phyloP scores from a whole-genome alignment of 2,888 invertebrate genomes.

The Seira musarum region DNA sequence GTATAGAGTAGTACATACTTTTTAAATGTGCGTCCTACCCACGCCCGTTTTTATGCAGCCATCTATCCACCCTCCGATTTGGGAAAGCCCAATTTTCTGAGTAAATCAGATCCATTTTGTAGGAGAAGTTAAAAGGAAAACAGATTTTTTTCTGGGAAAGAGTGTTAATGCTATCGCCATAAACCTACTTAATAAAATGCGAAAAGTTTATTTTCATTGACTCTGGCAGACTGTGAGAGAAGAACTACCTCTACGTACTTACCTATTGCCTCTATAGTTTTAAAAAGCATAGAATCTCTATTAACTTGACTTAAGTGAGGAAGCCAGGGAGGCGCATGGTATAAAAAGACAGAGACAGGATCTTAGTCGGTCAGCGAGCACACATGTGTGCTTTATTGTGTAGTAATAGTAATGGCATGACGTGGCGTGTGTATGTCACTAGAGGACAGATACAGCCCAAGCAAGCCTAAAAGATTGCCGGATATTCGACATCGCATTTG shows the following conservation, averaged over 20 bases:
- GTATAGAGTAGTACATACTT: background rate
- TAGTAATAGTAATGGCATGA: too few relatives aligned
- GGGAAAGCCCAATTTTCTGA: constrained; percentile 18
- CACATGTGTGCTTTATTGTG: background rate
- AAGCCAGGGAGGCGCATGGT: background rate
- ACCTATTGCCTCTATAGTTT: background rate
- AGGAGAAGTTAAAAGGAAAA: constrained; percentile 4
- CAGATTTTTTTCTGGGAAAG: constrained; percentile 10
- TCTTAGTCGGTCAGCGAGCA: background rate
- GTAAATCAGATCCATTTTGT: constrained; percentile 1
- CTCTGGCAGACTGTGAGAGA: background rate
- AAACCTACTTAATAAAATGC: constrained; percentile 9
- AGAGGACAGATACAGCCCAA: constrained; percentile 5
- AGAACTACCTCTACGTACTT: background rate
- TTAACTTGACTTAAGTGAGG: too few relatives aligned
- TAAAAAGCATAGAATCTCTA: background rate
- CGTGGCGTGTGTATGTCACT: constrained; percentile 1
- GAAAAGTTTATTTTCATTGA: constrained; percentile 15
- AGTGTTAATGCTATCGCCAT: constrained; percentile 10
- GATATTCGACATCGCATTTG: constrained; percentile 14
- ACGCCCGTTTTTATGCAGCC: constrained; percentile 12
- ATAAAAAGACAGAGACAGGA: background rate
- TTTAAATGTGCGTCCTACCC: constrained; percentile 3
- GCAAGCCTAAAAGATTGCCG: constrained; percentile 6
- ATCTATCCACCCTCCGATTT: constrained; percentile 15